Base-by-base conservation (phyloP, 2,113 vertebrate genomes). In the Falcunculus frontatus region DNA sequence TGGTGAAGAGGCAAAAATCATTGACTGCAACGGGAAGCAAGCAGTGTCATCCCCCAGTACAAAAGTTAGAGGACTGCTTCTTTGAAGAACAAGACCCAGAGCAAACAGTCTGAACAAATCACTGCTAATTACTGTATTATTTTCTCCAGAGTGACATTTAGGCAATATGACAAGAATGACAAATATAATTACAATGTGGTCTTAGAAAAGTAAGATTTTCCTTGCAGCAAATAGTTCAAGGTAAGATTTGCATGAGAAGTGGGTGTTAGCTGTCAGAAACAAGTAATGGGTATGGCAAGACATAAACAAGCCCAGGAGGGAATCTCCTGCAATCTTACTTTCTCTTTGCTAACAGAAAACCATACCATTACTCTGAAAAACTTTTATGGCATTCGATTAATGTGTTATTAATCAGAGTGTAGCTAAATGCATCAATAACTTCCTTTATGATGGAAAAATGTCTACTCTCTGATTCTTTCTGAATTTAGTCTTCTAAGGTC, bases 81-180 rank as follows among this genome's bases (percentile, higher is more conserved):
- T 90, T 39, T 80, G 68, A 59, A 52, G 25, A 64, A 53, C 50
- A 37, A 89, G 67, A 68, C 49, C 6, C 21, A 75, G 57, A 85
- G 33, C 26, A 93, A 93, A 73, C 60, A 91, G 55, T 87, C n/a
- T 75, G 76, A 95, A 79, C 17, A 50, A 88, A 81, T 73, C 76
- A 84, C 27, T 87, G 57, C 19, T 96, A 85, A 96, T 88, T 96
- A 73, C 25, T 87, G 10, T 77, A 76, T 80, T 64, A 86, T 87
- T 96, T 94, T 62, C 37, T 91, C 33, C 56, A 76, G 73, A 94
- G 60, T 73, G 76, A 79, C 44, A 82, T 96, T 83, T 72, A 93
- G 87, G 68, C 33, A 88, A 65, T 79, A 84, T 82, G 77, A 91
- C 65, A 95, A 89, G 50, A 70, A 86, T 82, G 75, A 94, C 80